Base-by-base conservation (phyloP, 2,888 invertebrate species). In the Tetheella fluctuosa region DNA sequence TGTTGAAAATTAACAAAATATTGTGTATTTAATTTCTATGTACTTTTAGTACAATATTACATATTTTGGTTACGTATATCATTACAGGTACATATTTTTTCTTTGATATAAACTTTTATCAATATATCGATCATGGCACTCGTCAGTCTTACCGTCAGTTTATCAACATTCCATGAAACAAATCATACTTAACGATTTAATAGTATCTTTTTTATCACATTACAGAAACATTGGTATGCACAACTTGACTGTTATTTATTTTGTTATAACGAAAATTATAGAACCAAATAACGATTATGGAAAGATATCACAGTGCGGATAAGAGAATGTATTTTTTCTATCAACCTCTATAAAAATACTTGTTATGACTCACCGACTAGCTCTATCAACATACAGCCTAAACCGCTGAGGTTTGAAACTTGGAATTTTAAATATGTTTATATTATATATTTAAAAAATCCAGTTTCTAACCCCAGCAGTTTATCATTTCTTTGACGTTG, bases 141-240 rank as follows among this genome's bases (percentile, higher is more conserved):
- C 23, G 17, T 60, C 60, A 60, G 60, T 60, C 60, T 60, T 57
- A 57, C 39, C 23, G 25, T 64, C 56, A 57, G 60, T 65, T 52
- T 57, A 59, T 52, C 54, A 57, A 42, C 34, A 53, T 20, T 23
- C 48, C 52, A 76, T 80, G 79, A 79, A 79, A 79, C 77, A 67
- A 53, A 61, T 78, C 77, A 81, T 57, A 20, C 17, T 5, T 25
- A 54, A 30, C 23, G 23, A 30, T 54, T 39, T 25, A 55, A 61
- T 23, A 57, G 23, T 13, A n/a, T n/a, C 20, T 42, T 61, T 57
- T 54, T 61, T 5, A 57, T 57, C 60, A 54, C 63, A 65, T 68
- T 63, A 68, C 68, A 66, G 64, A 63, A 20, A 25, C 23, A 30
- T 25, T 28, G 25, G 15, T 53, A 34, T 15, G 28, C 13, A 39